Conservation (phyloP, 1,140 invertebrate species). For the Listronotus bonariensis region DNA sequence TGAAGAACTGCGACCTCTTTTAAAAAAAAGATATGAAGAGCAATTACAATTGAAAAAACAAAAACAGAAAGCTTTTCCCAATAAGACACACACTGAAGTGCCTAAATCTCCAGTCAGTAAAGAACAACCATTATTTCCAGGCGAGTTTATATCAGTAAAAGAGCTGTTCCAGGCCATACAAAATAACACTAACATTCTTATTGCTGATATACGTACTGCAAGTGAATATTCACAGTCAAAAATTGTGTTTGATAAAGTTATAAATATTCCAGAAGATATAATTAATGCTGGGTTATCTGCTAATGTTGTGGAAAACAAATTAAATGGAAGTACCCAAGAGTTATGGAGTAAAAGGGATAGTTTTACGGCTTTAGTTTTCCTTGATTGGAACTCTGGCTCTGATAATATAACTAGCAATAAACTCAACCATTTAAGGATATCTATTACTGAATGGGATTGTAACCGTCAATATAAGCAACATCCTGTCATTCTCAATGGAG, state of each 20-base stretch:
- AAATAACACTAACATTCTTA: conserved; percentile 66
- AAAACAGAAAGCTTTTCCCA: conserved; percentile 2
- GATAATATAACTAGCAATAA: conserved; percentile 48
- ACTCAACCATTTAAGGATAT: conserved; percentile 33
- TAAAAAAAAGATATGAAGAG: conserved; percentile 33
- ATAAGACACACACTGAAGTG: conserved; percentile 12
- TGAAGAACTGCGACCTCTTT: conserved; percentile 29
- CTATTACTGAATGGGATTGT: conserved; percentile 71
- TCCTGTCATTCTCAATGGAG: conserved; percentile 73
- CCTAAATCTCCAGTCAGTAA: background rate
- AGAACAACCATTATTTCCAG: conserved; percentile 26
- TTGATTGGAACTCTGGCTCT: conserved; percentile 70
- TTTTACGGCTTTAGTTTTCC: conserved; percentile 71
- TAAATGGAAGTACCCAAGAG: conserved; percentile 61
- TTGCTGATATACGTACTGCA: conserved; percentile 73
- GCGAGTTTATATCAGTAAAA: conserved; percentile 58
- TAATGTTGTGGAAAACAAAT: conserved; percentile 62
- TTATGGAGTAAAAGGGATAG: conserved; percentile 65
- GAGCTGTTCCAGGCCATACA: conserved; percentile 69
- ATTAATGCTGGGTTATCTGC: conserved; percentile 70
- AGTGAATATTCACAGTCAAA: conserved; percentile 70
- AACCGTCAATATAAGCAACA: conserved; percentile 67
- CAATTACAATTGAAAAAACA: conserved; percentile 11
- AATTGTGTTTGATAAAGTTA: conserved; percentile 66
- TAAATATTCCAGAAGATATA: conserved; percentile 76